phyloP scores from a whole-genome alignment of 64 coral and sea anemone genomes.

The Catalaphyllia jardinei region DNA sequence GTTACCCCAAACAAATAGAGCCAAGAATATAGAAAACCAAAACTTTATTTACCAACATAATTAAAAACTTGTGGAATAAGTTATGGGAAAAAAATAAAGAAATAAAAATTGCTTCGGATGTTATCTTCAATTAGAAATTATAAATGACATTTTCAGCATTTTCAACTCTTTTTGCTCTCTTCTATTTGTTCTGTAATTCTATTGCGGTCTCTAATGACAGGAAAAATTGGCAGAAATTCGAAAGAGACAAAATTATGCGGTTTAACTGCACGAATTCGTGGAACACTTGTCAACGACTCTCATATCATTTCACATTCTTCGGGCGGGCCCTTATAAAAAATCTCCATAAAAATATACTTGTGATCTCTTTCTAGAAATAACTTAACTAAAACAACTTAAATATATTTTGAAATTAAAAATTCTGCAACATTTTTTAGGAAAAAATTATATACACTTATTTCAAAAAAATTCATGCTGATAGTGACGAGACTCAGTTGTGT shows the following conservation, averaged over 20 bases:
- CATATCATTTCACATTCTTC: no score
- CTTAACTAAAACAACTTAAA: background rate
- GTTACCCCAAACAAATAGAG: background rate
- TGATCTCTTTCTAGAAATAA: background rate
- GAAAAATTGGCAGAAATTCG: no score
- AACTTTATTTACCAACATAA: background rate
- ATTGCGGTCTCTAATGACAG: no score
- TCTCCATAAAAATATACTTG: background rate
- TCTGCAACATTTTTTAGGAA: background rate
- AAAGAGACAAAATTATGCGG: no score
- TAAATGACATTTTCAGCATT: no score
- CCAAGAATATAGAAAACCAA: background rate
- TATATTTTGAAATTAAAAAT: background rate
- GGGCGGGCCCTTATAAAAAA: no score
- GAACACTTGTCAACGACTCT: no score
- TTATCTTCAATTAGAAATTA: no score
- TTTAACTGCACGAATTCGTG: no score
- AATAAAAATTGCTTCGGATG: no score
- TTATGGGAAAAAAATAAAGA: background rate
- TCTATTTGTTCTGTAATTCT: no score
- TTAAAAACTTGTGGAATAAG: background rate
- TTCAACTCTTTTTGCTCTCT: no score
- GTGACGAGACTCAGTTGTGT: background rate
- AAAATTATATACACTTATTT: background rate
- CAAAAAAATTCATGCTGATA: background rate